Conservation (phyloP, 2,797 vertebrate genomes). For the Meriones psammophilus region DNA sequence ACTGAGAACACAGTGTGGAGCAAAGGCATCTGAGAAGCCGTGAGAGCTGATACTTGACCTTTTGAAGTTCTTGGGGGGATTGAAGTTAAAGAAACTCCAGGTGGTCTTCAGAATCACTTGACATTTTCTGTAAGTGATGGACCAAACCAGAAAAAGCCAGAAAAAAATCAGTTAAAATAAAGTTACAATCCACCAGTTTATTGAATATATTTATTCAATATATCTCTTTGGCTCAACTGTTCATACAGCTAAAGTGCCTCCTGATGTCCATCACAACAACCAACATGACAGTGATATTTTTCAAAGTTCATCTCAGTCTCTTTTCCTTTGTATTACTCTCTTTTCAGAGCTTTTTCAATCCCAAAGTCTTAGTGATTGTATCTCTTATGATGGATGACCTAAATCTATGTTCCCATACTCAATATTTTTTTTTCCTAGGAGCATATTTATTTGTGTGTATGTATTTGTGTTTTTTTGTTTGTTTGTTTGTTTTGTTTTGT, state of each 20-base stretch:
- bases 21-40: slow-evolving; percentile 73
- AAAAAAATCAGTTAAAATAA: slow-evolving; percentile 73
- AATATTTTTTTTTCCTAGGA: background rate
- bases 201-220: slow-evolving; percentile 69
- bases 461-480: background rate
- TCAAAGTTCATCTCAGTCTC: background rate
- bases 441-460: background rate
- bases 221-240: slow-evolving; percentile 3
- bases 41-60: slow-evolving; percentile 82
- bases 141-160: slow-evolving; percentile 70
- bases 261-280: background rate
- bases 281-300: background rate
- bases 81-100: slow-evolving; percentile 83
- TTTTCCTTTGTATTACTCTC: background rate
- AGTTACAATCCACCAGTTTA: slow-evolving; percentile 65
- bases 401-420: background rate
- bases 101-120: slow-evolving; percentile 85
- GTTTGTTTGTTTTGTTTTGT: background rate
- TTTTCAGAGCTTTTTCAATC: background rate
- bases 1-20: slow-evolving; percentile 44
- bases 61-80: slow-evolving; percentile 79
- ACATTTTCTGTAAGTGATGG: slow-evolving; percentile 81
- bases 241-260: background rate
- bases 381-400: background rate
- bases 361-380: background rate